Base-by-base conservation (phyloP, 2,797 vertebrate genomes). In the Erpetoichthys calabaricus region DNA sequence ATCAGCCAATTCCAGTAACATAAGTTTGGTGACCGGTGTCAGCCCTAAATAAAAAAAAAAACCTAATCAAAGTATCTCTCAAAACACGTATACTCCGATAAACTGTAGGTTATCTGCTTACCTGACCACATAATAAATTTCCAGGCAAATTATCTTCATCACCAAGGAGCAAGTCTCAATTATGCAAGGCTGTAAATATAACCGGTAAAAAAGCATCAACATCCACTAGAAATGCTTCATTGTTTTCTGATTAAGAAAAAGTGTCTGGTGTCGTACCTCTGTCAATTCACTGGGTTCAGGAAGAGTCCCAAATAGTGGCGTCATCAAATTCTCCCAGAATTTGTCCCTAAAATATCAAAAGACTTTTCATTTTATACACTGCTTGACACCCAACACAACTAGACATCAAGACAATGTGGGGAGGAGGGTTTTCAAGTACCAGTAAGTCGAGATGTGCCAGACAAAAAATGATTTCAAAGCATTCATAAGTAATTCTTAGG, bases 81-180 rank as follows among this genome's bases (percentile, higher is more conserved):
- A 25, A 25, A 25, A 25, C 25, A 25, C 25, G 25, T 25, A 25
- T 25, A 25, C 25, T 25, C 25, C 25, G 25, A 2, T 25, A 25
- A 25, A 25, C 25, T 25, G 25, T 25, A 25, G 25, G 25, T 25
- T 25, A 25, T 25, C 25, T 25, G 25, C 25, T 80, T 80, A 98
- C 96, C 91, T 89, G 74, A 91, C 90, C 46, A 92, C 94, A 45
- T 96, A 97, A 80, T 93, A 94, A 76, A 99, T 92, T 80, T 99
- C 96, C 67, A 99, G 79, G 58, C 91, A 91, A 46, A 98, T 90
- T 45, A 99, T 98, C 75, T 96, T 98, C 93, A 99, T 95, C 62
- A 93, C 91, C 58, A 98, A 94, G 49, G 94, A 94, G 69, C 96
- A 98, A 2, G 94, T 95, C 71, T 99, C 95, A 76, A 99, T 79